phyloP scores from a whole-genome alignment of 2,113 vertebrate species.

The Pseudopipra pipra region DNA sequence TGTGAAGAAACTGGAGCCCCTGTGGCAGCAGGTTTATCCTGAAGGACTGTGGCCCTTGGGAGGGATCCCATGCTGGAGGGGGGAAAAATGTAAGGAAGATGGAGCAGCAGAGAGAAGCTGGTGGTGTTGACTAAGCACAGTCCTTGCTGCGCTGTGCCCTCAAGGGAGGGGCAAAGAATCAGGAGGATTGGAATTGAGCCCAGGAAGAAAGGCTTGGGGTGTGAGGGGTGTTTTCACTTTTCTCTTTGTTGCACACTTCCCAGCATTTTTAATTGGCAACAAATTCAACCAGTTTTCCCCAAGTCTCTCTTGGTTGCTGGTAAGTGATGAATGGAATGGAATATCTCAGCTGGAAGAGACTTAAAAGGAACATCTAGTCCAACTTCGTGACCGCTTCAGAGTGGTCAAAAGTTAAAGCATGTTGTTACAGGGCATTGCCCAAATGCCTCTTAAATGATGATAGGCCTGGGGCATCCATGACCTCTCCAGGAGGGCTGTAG shows the following conservation, averaged over 20 bases:
- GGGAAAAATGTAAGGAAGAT: background rate
- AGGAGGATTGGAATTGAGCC: background rate
- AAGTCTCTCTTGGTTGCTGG: background rate
- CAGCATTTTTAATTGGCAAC: background rate
- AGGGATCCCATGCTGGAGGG: background rate
- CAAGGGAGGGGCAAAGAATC: background rate
- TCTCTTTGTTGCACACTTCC: background rate
- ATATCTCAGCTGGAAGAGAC: background rate
- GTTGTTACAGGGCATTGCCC: background rate
- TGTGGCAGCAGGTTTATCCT: background rate
- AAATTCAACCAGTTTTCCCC: background rate
- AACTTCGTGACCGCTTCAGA: background rate
- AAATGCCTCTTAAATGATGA: background rate
- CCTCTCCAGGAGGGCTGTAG: background rate
- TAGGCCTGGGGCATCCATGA: background rate
- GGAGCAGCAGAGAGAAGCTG: background rate
- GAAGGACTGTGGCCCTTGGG: background rate
- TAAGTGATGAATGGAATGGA: background rate
- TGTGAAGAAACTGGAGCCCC: background rate
- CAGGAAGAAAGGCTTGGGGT: background rate
- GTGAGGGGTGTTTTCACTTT: background rate
- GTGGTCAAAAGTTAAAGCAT: background rate
- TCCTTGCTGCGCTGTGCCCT: rapidly evolving
- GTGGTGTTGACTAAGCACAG: background rate
- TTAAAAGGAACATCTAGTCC: background rate